Conservation (phyloP, 2,113 vertebrate species). For the Emberiza fucata region DNA sequence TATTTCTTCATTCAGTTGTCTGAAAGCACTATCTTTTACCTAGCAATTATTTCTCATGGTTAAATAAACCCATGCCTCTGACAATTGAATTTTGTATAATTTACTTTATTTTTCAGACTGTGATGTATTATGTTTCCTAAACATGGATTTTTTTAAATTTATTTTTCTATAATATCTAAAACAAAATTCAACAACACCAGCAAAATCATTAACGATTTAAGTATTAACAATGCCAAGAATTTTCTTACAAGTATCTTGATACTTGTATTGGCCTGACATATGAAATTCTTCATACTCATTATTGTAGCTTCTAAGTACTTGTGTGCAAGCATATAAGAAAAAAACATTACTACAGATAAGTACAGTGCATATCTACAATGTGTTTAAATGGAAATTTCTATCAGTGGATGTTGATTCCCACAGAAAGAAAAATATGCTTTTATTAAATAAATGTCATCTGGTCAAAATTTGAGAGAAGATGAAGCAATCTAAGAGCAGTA, state of each 20-base stretch:
- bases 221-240: rapidly evolving
- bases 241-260: neutral
- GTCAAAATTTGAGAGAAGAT: neutral
- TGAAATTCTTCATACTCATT: neutral
- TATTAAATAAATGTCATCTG: neutral
- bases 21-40: neutral
- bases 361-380: neutral
- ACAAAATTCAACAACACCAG: neutral
- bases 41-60: neutral
- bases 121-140: neutral
- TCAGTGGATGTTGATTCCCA: neutral
- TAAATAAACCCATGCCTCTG: neutral
- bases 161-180: neutral
- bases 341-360: neutral
- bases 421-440: neutral
- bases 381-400: neutral
- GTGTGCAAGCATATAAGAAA: neutral
- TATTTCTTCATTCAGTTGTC: neutral
- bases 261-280: neutral
- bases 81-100: neutral
- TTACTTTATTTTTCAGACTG: neutral
- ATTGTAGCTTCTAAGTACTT: neutral
- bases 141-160: neutral
- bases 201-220: neutral
- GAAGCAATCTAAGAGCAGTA: neutral